Base-by-base conservation (phyloP, 2,888 invertebrate genomes). In the Drosophila merina region DNA sequence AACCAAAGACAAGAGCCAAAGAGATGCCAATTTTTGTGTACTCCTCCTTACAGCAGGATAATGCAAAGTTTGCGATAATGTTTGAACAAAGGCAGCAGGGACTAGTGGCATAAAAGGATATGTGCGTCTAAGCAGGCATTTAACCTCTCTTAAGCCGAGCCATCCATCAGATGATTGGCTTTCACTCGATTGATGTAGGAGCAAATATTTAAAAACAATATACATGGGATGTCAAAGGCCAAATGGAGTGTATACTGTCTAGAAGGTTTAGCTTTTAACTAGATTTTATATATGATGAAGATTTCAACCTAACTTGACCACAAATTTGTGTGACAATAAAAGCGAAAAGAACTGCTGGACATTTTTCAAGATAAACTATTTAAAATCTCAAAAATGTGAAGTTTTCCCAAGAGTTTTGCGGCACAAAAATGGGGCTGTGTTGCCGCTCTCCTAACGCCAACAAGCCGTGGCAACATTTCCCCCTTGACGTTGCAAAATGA, bases 51-150 rank as follows among this genome's bases (percentile, higher is more conserved):
- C 57, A 45, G 38, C 36, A 50, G 57, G 44, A 64, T 64, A 63
- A 64, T 63, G 64, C 64, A 63, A 64, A 54, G 64, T 64, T 63
- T 63, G 52, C 52, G 63, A 64, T 62, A 62, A 62, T 62, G 60
- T 62, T 62, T 62, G 60, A 62, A 62, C 60, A 58, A 62, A 62
- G 62, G 38, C 62, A 26, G 38, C 51, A 51, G 20, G 38, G 45
- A 47, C 38, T 40, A 47, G 38, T 51, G 38, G 38, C 54, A 47
- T 47, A 38, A 54, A 54, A 54, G 64, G 63, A 64, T 64, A 59
- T 40, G 33, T n/a, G 42, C 58, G 60, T 57, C 38, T 38, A 68
- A 48, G 51, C 58, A 52, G 36, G 48, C 42, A 58, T 68, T 68
- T 68, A 58, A 68, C 58, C 67, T 67, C 57, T 68, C 20, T 33